phyloP scores from a whole-genome alignment of 2,113 vertebrate genomes.

The Gobiocypris rarus region DNA sequence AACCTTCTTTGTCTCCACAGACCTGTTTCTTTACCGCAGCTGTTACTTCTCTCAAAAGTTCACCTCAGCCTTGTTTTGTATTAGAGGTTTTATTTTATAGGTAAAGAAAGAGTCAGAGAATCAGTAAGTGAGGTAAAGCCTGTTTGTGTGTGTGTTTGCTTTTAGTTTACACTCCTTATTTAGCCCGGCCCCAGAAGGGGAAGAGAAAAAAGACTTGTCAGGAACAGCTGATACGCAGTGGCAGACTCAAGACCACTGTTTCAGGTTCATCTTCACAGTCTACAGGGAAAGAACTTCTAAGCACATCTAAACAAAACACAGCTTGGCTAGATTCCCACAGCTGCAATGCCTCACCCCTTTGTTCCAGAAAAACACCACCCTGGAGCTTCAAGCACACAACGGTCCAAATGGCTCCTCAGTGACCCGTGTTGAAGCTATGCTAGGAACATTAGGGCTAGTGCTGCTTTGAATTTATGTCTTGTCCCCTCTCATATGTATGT shows the following conservation, averaged over 20 bases:
- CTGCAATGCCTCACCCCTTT: not conserved
- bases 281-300: slow-evolving; percentile 30
- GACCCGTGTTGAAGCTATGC: not conserved
- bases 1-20: slow-evolving; percentile 32
- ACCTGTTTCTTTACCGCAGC: not conserved
- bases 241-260: slow-evolving; percentile 37
- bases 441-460: not conserved
- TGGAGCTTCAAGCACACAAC: not conserved
- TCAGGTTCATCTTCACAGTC: slow-evolving; percentile 21
- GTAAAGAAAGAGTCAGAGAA: not conserved
- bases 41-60: slow-evolving; percentile 14
- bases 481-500: not conserved
- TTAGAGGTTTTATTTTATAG: slow-evolving; percentile 17
- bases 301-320: slow-evolving; percentile 38
- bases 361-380: slow-evolving; percentile 25
- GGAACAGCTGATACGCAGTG: slow-evolving; percentile 51
- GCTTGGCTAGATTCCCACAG: not conserved
- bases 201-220: slow-evolving; percentile 41
- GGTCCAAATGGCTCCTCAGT: slow-evolving; percentile 10
- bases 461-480: slow-evolving; percentile 36
- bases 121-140: not conserved
- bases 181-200: slow-evolving; percentile 47
- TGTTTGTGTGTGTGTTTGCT: not conserved
- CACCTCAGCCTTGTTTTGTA: not conserved
- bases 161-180: slow-evolving; percentile 47